phyloP scores from a whole-genome alignment of 1,140 invertebrate species.

The Vollenhovia emeryi region DNA sequence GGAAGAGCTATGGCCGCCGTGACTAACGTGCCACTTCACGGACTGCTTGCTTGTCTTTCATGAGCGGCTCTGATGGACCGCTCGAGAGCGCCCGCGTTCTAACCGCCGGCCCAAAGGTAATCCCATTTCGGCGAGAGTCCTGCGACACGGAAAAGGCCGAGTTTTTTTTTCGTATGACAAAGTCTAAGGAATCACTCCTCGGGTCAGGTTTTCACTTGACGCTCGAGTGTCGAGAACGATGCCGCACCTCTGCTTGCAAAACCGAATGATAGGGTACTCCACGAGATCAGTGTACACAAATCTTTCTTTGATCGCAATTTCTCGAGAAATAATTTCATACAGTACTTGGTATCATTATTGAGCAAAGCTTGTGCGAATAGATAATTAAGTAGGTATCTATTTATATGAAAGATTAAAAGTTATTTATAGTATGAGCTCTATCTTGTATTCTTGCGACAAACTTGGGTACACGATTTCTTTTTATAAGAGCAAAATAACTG shows the following conservation, averaged over 20 bases:
- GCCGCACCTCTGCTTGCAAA: not conserved
- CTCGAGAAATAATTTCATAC: conserved; percentile 6
- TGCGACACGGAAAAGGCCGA: not conserved
- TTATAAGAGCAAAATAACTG: not conserved
- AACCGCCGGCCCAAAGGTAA: conserved; percentile 71
- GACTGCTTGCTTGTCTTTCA: conserved; percentile 73
- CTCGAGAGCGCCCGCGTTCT: conserved; percentile 68
- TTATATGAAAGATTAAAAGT: not conserved
- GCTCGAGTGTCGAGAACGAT: conserved; percentile 30
- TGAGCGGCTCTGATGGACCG: conserved; percentile 70
- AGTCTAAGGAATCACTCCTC: conserved; percentile 24
- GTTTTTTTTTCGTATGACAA: conserved; percentile 48
- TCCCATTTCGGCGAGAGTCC: conserved; percentile 64
- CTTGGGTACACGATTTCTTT: not conserved
- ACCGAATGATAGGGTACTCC: not conserved
- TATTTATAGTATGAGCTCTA: not conserved
- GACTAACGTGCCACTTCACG: conserved; percentile 75
- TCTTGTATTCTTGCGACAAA: not conserved
- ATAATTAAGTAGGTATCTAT: not conserved
- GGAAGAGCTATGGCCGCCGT: conserved; percentile 64
- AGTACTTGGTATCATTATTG: not conserved
- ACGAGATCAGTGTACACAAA: not conserved
- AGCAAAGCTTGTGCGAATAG: not conserved
- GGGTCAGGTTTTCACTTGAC: conserved; percentile 11
- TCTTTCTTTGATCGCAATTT: not conserved